Conservation (phyloP, 2,888 invertebrate species). For the Electrophaes corylata region DNA sequence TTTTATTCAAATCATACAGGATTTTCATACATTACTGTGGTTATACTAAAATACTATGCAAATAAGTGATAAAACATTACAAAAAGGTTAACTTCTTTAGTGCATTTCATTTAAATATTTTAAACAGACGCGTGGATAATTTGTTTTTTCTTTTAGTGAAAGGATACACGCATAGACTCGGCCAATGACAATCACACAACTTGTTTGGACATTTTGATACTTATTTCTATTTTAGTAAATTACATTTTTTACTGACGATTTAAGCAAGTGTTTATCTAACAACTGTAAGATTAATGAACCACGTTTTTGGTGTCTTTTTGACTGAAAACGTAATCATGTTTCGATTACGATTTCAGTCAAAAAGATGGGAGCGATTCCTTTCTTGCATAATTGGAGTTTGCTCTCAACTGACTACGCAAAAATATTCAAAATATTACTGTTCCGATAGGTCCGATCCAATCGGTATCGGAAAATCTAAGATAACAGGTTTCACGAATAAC, state of each 20-base stretch:
- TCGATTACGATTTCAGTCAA: no score
- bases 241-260: no score
- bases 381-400: no score
- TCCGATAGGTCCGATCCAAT: background rate
- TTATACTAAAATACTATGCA: slow-evolving; percentile 5
- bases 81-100: slow-evolving; percentile 3
- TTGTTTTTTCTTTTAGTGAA: slow-evolving; percentile 7
- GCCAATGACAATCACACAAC: slow-evolving; percentile 13
- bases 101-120: slow-evolving; percentile 7
- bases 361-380: no score
- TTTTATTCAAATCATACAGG: slow-evolving; percentile 10
- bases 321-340: no score
- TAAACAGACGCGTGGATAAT: no score
- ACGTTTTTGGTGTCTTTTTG: no score
- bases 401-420: no score
- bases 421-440: slow-evolving; percentile 1
- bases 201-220: background rate
- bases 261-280: no score
- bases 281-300: no score
- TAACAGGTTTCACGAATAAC: slow-evolving; percentile 19
- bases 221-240: background rate
- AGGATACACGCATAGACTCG: slow-evolving; percentile 13
- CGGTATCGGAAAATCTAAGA: slow-evolving; percentile 13
- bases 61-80: background rate
- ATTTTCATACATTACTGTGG: slow-evolving; percentile 1